phyloP scores from a whole-genome alignment of 2,113 vertebrate genomes.

The Nyctereutes procyonoides region DNA sequence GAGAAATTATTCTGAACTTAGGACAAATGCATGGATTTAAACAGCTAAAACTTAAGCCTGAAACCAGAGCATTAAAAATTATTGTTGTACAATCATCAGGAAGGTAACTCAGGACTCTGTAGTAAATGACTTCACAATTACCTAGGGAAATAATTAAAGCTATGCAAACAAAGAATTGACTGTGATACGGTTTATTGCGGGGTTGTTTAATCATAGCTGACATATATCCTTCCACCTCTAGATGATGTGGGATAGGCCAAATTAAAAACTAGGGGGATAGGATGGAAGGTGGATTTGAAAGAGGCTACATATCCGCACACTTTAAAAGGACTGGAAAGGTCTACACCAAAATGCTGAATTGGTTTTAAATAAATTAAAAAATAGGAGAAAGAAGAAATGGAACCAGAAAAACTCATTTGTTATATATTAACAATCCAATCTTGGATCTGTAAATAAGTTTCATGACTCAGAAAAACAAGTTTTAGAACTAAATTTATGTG shows the following conservation, averaged over 20 bases:
- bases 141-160: constrained; percentile 18
- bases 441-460: constrained; percentile 7
- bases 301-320: neutral
- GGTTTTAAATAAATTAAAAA: constrained; percentile 16
- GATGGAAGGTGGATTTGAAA: neutral
- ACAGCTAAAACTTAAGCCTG: neutral
- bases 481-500: constrained; percentile 21
- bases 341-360: neutral
- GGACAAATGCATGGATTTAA: neutral
- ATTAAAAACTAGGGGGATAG: neutral
- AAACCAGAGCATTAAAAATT: neutral
- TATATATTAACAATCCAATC: constrained; percentile 40
- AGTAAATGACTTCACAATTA: constrained; percentile 12
- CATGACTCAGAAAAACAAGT: neutral
- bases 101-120: neutral
- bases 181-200: neutral
- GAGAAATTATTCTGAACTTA: neutral
- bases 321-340: neutral
- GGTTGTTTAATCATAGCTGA: neutral
- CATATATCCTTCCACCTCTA: neutral
- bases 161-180: neutral
- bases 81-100: neutral
- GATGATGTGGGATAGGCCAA: neutral
- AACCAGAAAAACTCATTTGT: constrained; percentile 16
- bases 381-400: neutral